These are phyloP conservation scores for Gobio gobio DNA, from an alignment of 2,113 vertebrate species.

Conservation along the genomic window DNA sequence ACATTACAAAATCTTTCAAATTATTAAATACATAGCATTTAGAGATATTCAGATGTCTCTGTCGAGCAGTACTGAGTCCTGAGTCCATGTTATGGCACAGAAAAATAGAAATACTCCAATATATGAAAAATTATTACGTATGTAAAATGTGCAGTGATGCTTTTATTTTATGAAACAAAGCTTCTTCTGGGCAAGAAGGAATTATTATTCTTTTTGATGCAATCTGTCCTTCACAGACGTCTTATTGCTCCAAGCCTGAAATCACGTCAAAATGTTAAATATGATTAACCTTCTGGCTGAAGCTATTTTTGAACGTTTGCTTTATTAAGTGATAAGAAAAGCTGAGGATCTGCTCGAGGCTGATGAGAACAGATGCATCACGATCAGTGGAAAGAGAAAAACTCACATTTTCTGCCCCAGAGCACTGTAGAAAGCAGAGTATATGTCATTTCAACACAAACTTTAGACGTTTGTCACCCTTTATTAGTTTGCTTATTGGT, in stretches of 20 bases:
- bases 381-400: background rate
- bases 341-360: slow-evolving; percentile 12
- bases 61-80: background rate
- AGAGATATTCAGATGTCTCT: background rate
- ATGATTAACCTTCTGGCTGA: slow-evolving; percentile 17
- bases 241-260: background rate
- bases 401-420: background rate
- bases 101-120: background rate
- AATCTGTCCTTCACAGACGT: slow-evolving; percentile 1
- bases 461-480: background rate
- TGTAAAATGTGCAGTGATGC: background rate
- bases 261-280: slow-evolving; percentile 4
- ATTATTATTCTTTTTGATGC: background rate
- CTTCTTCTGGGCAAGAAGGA: background rate
- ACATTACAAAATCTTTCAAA: background rate
- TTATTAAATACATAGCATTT: background rate
- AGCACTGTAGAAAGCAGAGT: background rate
- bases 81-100: background rate
- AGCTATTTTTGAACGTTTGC: slow-evolving; percentile 21
- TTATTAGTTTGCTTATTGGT: background rate
- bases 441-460: background rate
- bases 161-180: background rate
- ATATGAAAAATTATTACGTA: background rate
- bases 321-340: slow-evolving; percentile 14
- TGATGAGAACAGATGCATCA: slow-evolving; percentile 16